Conservation (phyloP, 30 jellyfish, hydroid and myxozoan species). For the Rhopilema esculentum region DNA sequence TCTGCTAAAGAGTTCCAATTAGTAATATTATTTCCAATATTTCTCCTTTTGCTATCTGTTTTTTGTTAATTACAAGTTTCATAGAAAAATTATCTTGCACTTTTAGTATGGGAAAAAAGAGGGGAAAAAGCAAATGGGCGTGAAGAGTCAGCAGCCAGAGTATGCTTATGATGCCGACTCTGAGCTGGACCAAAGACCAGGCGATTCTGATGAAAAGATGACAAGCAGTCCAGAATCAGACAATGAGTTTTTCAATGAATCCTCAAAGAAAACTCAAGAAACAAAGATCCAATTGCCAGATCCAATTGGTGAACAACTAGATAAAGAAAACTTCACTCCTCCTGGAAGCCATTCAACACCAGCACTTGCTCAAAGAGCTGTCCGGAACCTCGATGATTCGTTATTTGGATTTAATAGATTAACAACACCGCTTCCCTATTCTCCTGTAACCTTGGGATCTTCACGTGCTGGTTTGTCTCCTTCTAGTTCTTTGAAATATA, state of each 20-base stretch:
- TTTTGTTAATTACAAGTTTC: too few species aligned
- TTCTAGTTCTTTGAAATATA: slow-evolving; percentile 3
- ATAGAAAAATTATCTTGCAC: too few species aligned
- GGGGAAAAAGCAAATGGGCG: not conserved
- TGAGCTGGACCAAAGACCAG: slow-evolving; percentile 61
- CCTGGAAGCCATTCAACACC: slow-evolving; percentile 91
- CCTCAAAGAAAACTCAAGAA: not conserved
- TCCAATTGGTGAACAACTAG: slow-evolving; percentile 8
- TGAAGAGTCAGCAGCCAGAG: slow-evolving; percentile 25
- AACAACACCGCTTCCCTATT: slow-evolving; percentile 66
- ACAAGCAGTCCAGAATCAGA: slow-evolving; percentile 15
- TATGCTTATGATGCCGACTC: slow-evolving; percentile 83
- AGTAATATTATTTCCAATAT: too few species aligned
- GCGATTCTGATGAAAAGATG: slow-evolving; percentile 31
- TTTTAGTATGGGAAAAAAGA: not conserved
- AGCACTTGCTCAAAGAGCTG: slow-evolving; percentile 50
- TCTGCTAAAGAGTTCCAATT: too few species aligned
- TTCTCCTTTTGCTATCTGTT: too few species aligned
- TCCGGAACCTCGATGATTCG: slow-evolving; percentile 75
- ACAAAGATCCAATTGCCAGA: not conserved
- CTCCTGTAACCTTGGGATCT: slow-evolving; percentile 59
- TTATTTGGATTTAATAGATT: slow-evolving; percentile 72
- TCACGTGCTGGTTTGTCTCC: slow-evolving; percentile 30
- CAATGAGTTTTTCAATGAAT: not conserved
- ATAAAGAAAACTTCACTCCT: slow-evolving; percentile 83